Base-by-base conservation (phyloP, 2,888 invertebrate species). In the Lepidonotus clava region DNA sequence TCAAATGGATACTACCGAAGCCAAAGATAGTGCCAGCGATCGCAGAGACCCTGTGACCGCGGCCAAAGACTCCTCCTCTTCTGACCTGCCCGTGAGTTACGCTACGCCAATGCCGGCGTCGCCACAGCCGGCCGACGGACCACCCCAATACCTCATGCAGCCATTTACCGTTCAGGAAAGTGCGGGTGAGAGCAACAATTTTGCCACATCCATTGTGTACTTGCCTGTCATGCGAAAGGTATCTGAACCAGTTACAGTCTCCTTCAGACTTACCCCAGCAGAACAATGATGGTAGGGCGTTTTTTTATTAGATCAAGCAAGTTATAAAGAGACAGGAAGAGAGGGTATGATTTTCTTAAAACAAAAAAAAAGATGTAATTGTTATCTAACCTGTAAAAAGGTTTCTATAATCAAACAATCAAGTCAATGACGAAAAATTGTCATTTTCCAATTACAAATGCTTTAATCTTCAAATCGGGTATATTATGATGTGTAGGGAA, bases 181-280 rank as follows among this genome's bases (percentile, higher is more conserved):
- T 76, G 87, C 89, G 56, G 90, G 89, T 86, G 89, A 88, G 76
- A 90, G 88, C 28, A 94, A 93, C 88, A 96, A 96, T 94, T 97
- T 98, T 95, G 96, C 97, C 93, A 97, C 98, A 90, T 97, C 98
- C 92, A 96, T 98, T 92, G 97, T 98, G 94, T 98, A 98, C 95
- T 96, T 98, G 95, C 98, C 98, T 89, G 98, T 98, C 93, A 96
- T 97, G 91, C 96, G 97, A 94, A 96, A 97, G 94, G 96, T 98
- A 92, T 96, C 96, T 93, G 96, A 97, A 93, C 96, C 97, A 91
- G 96, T 98, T 92, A 97, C 97, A 91, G 97, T 98, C 93, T 97
- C 98, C 94, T 98, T 98, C 94, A 97, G 97, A 94, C 96, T 98
- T 92, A 98, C 97, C 94, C 98, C 98, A 93, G 97, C 98, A 95